Evolutionary conservation across 2,888 invertebrate genomes (phyloP), one percentile per base, ranked within the genome.

Genomic region (Abrostola tripartita): DNA sequence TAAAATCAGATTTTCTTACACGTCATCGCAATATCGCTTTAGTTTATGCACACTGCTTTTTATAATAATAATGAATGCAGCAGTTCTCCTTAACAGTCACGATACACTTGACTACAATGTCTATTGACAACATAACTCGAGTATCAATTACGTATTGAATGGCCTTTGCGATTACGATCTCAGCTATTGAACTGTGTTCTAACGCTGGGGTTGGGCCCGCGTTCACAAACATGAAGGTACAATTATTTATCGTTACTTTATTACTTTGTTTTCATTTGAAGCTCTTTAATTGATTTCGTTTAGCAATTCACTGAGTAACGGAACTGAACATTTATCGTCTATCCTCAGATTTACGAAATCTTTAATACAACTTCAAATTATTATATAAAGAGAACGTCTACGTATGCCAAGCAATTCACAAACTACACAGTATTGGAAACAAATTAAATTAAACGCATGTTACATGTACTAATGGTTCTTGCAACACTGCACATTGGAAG

Each of bases 121-220:
- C 77, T 81, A 82, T 80, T 82, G 81, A 82, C 80, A 81, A 81
- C 81, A 81, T 80, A 82, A 81, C 81, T 75, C 76, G 68, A 60
- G 81, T 82, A 83, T 82, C 84, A 82, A 85, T 81, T 79, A 79
- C 78, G 76, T 77, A 79, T 78, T 87, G 81, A 85, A 85, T 82
- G 77, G 80, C 76, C 76, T 79, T 71, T 78, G 64, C 77, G 85
- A 86, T 84, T 81, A 76, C 78, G 58, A 85, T 85, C 84, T 71
- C 62, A 81, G 81, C 79, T 79, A 83, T 84, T 81, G 80, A 83
- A 77, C 72, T 72, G 74, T 75, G 80, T 73, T 81, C 78, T 78
- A 79, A 79, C 74, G 67, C 68, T 68, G 59, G 50, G 66, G 68
- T 67, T 77, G 70, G 63, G 71, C 65, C 42, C 38, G 67, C 64